These are phyloP conservation scores for Parapsyche elsis DNA, from an alignment of 1,140 invertebrate species.

Conservation along the genomic window DNA sequence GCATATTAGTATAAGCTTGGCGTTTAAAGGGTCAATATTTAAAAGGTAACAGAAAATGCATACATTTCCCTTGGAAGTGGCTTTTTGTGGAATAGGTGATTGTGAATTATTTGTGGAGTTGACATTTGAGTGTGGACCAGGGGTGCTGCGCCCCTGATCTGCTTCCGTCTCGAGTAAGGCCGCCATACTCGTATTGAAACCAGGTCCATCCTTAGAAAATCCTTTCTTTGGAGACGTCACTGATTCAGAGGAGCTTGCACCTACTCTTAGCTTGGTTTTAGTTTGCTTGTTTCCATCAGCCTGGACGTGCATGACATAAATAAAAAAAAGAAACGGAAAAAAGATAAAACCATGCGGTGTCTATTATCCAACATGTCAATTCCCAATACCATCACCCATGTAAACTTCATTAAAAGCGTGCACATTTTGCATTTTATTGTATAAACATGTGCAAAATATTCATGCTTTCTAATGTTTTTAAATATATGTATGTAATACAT, in stretches of 20 bases:
- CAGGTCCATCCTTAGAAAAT: slow-evolving; percentile 22
- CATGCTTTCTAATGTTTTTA: background rate
- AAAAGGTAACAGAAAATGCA: slow-evolving; percentile 41
- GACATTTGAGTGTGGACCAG: slow-evolving; percentile 58
- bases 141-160: slow-evolving; percentile 65
- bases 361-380: slow-evolving; percentile 8
- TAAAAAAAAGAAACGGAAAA: slow-evolving; percentile 47
- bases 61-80: slow-evolving; percentile 46
- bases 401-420: slow-evolving; percentile 6
- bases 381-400: background rate
- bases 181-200: slow-evolving; percentile 50
- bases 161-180: slow-evolving; percentile 62
- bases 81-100: slow-evolving; percentile 46
- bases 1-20: background rate
- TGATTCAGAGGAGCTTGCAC: slow-evolving; percentile 3
- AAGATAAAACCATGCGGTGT: slow-evolving; percentile 41
- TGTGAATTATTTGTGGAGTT: slow-evolving; percentile 38
- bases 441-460: slow-evolving; percentile 15
- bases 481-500: background rate
- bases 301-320: slow-evolving; percentile 41
- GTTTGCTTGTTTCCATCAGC: slow-evolving; percentile 5
- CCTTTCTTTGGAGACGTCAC: slow-evolving; percentile 15
- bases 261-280: slow-evolving; percentile 18
- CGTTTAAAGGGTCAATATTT: background rate
- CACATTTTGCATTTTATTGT: slow-evolving; percentile 15